These are phyloP conservation scores for Nomia melanderi DNA, from an alignment of 1,140 invertebrate species.

Conservation along the genomic window DNA sequence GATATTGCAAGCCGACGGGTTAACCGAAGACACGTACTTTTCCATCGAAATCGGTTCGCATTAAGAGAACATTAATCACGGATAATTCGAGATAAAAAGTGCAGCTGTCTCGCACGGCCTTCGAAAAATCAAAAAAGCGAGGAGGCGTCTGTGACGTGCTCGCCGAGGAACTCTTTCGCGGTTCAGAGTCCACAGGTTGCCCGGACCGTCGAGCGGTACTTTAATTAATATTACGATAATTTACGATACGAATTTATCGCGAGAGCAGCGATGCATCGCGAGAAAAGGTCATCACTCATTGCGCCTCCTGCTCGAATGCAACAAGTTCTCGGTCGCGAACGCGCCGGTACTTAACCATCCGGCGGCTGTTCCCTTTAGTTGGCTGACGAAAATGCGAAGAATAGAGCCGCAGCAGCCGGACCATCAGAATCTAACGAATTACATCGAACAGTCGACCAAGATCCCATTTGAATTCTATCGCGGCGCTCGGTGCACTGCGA, in stretches of 20 bases:
- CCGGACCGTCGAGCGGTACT: not conserved
- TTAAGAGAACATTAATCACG: too few relatives aligned
- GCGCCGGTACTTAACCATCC: not conserved
- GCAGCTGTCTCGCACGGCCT: too few relatives aligned
- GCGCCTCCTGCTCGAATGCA: not conserved
- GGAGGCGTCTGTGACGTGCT: too few relatives aligned
- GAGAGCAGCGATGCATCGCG: not conserved
- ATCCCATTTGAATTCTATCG: constrained; percentile 1
- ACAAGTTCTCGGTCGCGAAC: not conserved
- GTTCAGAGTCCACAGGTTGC: not conserved
- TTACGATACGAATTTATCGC: not conserved
- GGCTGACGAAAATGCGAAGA: not conserved
- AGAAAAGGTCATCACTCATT: not conserved
- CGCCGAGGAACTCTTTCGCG: not conserved
- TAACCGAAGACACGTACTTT: too few relatives aligned
- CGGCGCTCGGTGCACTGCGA: not conserved
- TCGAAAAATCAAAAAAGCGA: not conserved
- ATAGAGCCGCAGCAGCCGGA: not conserved
- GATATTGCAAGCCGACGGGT: too few relatives aligned
- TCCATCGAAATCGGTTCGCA: too few relatives aligned
- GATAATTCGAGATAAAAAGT: too few relatives aligned
- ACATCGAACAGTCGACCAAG: not conserved
- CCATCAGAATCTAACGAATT: not conserved
- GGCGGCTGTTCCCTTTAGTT: not conserved
- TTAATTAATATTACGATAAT: constrained; percentile 5